These are phyloP conservation scores for Philereme vetulata DNA, from an alignment of 2,888 invertebrate genomes.

Conservation along the genomic window DNA sequence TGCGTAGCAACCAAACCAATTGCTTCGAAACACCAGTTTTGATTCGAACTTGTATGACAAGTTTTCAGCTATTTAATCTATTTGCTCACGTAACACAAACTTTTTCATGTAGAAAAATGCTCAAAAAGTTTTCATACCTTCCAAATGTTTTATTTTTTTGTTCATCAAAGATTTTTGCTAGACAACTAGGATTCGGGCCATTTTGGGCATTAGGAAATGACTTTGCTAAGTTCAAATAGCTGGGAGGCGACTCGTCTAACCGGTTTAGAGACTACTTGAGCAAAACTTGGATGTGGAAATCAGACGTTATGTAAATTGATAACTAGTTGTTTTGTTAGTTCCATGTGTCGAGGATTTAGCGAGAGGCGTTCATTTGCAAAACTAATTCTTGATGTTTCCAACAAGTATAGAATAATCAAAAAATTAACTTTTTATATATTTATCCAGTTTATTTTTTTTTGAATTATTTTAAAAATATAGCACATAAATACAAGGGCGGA, in stretches of 20 bases:
- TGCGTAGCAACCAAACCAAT: background rate
- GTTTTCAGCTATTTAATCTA: constrained; percentile 13
- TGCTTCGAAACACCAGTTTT: constrained; percentile 1
- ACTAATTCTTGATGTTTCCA: background rate
- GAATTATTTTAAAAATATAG: no score
- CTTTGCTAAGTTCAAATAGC: constrained; percentile 24
- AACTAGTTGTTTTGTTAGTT: constrained; percentile 23
- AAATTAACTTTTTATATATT: no score
- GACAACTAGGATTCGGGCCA: constrained; percentile 1
- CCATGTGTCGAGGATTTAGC: constrained; percentile 20
- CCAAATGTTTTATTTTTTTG: background rate
- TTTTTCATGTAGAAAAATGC: background rate
- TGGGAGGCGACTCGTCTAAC: constrained; percentile 19
- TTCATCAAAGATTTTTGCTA: constrained; percentile 1
- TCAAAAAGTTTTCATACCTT: background rate
- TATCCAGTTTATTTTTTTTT: no score
- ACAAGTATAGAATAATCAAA: no score
- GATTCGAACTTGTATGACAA: constrained; percentile 14
- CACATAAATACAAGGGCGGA: no score
- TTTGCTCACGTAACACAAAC: constrained; percentile 6
- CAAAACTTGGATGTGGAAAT: constrained; percentile 22
- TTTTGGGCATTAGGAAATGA: constrained; percentile 29
- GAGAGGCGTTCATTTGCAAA: constrained; percentile 8
- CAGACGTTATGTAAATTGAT: constrained; percentile 26
- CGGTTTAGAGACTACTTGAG: constrained; percentile 13